Evolutionary conservation across 2,888 invertebrate species (phyloP), one percentile per base, ranked within the genome.

Genomic region (Tenthredo amoena): DNA sequence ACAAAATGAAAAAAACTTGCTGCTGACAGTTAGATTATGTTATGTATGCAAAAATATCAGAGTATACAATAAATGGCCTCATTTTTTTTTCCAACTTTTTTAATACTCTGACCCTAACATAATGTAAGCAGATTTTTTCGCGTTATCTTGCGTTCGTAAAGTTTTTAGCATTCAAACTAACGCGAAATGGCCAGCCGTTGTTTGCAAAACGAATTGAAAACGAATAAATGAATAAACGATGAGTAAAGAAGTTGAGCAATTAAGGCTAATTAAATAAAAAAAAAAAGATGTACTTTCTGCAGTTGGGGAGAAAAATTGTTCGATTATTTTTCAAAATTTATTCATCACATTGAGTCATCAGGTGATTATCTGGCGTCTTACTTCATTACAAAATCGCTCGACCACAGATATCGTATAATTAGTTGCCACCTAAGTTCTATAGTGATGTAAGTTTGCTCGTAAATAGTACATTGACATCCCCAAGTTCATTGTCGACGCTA

Each of bases 401-500:
- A 74, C 18, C 40, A 74, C 72, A 74, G 12, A 74, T 12, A 43
- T 43, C 72, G 43, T 43, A 43, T 74, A 26, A 74, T 18, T 43
- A n/a, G 21, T 74, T n/a, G 2, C 72, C 15, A 21, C 3, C 72
- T 15, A 74, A 74, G 43, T 43, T 43, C n/a, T 26, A 15, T 37
- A 18, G 12, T 26, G 26, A 68, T 68, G 34, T 34, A 68, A 34
- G 34, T 68, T 68, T 34, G 6, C 72, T 74, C 26, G 72, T 43
- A 43, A 74, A 74, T 12, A 74, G 43, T 74, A 43, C 72, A 74
- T 74, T 74, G 43, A 74, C 72, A 43, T 74, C 43, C 12, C 10
- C 72, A 74, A 74, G 72, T 74, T 74, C 43, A 74, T 21, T 74
- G 72, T 43, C 43, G 43, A 43, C 12, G 43, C 72, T 74, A 43